Evolutionary conservation across 2,888 invertebrate species (phyloP).

Genomic region (Pseudococcus jackbeardsleyi): DNA sequence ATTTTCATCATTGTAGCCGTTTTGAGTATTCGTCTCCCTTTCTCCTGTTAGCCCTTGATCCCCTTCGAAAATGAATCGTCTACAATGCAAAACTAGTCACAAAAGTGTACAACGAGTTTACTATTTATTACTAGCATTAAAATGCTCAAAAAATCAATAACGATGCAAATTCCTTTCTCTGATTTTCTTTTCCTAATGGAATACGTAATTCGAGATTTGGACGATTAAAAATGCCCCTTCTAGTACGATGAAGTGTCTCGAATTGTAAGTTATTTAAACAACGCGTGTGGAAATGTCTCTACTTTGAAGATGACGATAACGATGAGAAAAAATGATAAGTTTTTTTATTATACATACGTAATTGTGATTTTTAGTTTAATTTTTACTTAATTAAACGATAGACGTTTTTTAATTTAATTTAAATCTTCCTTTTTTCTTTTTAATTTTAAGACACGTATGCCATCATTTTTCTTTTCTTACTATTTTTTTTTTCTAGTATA

Average conservation of each 20-base stretch:
- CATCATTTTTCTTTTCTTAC: conserved; percentile 37
- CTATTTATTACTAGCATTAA: neutral
- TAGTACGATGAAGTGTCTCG: neutral
- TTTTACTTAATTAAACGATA: conserved; percentile 37
- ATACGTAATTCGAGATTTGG: neutral
- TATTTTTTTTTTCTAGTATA: conserved; percentile 37
- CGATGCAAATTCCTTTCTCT: neutral
- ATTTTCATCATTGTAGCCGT: neutral
- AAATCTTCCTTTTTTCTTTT: neutral
- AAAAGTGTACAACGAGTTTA: conserved; percentile 7
- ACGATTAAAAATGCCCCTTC: neutral
- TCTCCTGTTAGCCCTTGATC: neutral
- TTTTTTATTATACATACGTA: conserved; percentile 28
- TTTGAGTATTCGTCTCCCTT: too few relatives aligned
- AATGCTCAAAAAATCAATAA: neutral
- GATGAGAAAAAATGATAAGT: neutral
- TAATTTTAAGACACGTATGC: conserved; percentile 62
- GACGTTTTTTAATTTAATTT: conserved; percentile 49
- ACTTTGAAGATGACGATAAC: neutral
- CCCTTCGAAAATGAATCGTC: neutral
- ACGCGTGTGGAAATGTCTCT: neutral
- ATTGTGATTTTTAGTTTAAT: conserved; percentile 59
- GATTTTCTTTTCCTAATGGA: neutral
- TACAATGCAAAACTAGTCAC: conserved; percentile 3
- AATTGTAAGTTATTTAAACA: neutral